Evolutionary conservation across 1,140 invertebrate species (phyloP), one percentile per base, ranked within the genome.

Genomic region (Drosophila sproati): DNA sequence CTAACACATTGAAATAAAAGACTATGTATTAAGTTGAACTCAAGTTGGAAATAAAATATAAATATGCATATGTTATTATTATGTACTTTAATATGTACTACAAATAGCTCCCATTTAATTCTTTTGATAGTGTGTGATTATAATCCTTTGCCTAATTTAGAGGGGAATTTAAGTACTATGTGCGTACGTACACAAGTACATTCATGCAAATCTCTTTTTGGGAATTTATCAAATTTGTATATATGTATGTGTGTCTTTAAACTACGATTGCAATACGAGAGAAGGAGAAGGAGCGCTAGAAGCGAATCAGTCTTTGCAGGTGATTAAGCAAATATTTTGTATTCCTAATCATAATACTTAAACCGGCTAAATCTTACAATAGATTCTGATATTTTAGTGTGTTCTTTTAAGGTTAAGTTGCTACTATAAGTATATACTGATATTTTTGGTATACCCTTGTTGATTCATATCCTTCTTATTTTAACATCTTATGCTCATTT

Each of bases 1-100:
- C 64, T 73, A 69, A 61, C 61, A 68, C n/a, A 61, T 48, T 34
- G 43, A 69, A 64, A 60, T 32, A 37, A 62, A 55, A 69, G 56
- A 48, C 64, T 69, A 73, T 73, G 47, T 55, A 60, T 56, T 54
- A 34, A 20, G 20, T 20, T 20, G 20, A 73, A 60, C 52, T 47
- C 28, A 69, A 59, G 10, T 55, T 55, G 12, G 39, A 71, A 64
- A 64, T 60, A 68, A 73, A 69, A 69, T 39, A 60, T 52, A 68
- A 73, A 69, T 69, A 73, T 73, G 71, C 64, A 73, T 59, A 73
- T 73, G 64, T 54, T 73, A 73, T 69, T 54, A 48, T 48, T 54
- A 55, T 73, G 63, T 61, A 73, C 55, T 54, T 56, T 37, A 48
- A 41, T 55, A 41, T 61, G 39, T 69, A 48, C 71, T 73, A 73